Evolutionary conservation across 2,113 vertebrate genomes (phyloP).

Genomic region (Pseudorectes ferrugineus): DNA sequence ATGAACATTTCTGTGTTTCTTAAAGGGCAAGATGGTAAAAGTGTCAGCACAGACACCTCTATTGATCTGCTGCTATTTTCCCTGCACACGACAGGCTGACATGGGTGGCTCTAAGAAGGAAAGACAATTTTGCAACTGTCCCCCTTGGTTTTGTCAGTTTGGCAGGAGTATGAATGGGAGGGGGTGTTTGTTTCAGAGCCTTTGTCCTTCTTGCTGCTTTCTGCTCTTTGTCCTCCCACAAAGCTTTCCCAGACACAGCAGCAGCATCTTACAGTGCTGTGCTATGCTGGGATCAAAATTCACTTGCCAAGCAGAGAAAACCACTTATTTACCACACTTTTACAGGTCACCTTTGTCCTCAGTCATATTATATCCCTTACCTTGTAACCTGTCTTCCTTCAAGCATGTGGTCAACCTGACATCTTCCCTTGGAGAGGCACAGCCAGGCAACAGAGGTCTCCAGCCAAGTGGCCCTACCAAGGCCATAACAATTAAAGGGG

Average conservation of each 20-base stretch:
- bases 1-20: background rate
- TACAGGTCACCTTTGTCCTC: conserved; percentile 35
- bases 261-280: background rate
- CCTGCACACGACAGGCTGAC: background rate
- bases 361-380: background rate
- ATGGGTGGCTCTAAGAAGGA: background rate
- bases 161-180: background rate
- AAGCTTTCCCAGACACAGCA: background rate
- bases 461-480: background rate
- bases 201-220: background rate
- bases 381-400: background rate
- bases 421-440: background rate
- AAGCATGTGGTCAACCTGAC: background rate
- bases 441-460: background rate
- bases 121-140: background rate
- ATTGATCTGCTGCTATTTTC: conserved; percentile 33
- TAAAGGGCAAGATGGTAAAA: background rate
- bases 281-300: conserved; percentile 32
- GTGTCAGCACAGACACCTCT: background rate
- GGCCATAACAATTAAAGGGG: background rate
- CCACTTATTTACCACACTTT: background rate
- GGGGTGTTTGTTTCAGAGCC: background rate
- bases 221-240: background rate
- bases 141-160: background rate
- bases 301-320: conserved; percentile 38